Conservation (phyloP, 2,888 invertebrate species). For the Trissoscelio sp. region DNA sequence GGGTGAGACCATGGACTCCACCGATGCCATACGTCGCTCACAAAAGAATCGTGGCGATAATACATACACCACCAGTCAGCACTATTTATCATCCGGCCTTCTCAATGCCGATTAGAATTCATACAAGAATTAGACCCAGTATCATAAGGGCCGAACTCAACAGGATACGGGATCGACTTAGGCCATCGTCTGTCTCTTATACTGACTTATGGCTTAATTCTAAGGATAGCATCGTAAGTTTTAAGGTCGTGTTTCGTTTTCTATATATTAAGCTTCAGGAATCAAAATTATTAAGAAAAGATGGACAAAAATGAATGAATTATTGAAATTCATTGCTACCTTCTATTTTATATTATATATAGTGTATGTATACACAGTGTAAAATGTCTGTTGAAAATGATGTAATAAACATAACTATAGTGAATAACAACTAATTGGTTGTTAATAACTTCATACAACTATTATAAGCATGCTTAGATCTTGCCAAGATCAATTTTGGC, state of each 20-base stretch:
- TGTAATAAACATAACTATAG: constrained; percentile 17
- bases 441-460: constrained; percentile 22
- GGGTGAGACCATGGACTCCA: constrained; percentile 77
- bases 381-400: background rate
- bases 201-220: constrained; percentile 92
- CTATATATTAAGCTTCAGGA: background rate
- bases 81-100: constrained; percentile 79
- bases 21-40: constrained; percentile 83
- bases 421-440: constrained; percentile 14
- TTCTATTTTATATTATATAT: too few relatives aligned
- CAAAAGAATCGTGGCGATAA: constrained; percentile 82
- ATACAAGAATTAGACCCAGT: constrained; percentile 81
- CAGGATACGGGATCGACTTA: constrained; percentile 81
- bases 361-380: too few relatives aligned
- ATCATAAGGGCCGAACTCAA: constrained; percentile 81
- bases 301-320: background rate
- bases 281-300: background rate
- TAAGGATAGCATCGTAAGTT: constrained; percentile 86
- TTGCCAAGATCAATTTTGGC: constrained; percentile 53
- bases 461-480: constrained; percentile 11
- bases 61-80: constrained; percentile 81
- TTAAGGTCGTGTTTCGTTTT: constrained; percentile 41
- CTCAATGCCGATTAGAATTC: constrained; percentile 80
- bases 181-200: constrained; percentile 82
- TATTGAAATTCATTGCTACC: too few relatives aligned